Evolutionary conservation across 2,113 vertebrate genomes (phyloP), one percentile per base, ranked within the genome.

Genomic region (Phalacrocorax aristotelis): DNA sequence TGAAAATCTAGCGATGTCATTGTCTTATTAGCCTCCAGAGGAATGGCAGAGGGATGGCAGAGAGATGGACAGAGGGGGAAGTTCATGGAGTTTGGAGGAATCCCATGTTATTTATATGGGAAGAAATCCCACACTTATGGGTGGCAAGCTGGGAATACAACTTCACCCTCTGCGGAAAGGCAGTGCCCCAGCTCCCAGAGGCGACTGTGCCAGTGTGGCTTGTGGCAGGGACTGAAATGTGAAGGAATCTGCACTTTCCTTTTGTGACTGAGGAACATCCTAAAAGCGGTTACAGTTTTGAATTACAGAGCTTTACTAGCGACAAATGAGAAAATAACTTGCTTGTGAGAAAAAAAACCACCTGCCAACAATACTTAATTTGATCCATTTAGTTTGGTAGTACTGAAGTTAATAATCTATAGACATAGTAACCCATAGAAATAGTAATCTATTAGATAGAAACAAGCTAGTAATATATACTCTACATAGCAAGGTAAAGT

Each of bases 151-250:
- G 22, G 38, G 22, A 20, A 13, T 54, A 30, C 5, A 49, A n/a
- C 3, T 2, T 74, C 32, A 54, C 7, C 23, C 9, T 66, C 40
- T n/a, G 30, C 55, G 32, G 54, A 80, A 72, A 92, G 44, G 40
- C 48, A 84, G 20, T 0, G 1, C 14, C 42, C 19, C 0, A 0
- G 12, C 6, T 78, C n/a, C 26, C 71, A 52, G 20, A 91, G 69
- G 54, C 44, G 25, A 20, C n/a, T 12, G 10, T 57, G 16, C 2
- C 7, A 1, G 3, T 11, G 44, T 74, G 51, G 38, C 27, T 83
- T 70, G 49, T 40, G 57, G 29, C 20, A 48, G 16, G 46, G 26
- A 54, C 11, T 18, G 15, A 88, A 90, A 64, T 7, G 9, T 42
- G 26, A 71, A 72, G 26, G 48, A 79, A 51, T 68, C 22, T 48